Evolutionary conservation across 2,797 vertebrate species (phyloP), one percentile per base, ranked within the genome.

Genomic region (Phaenicophaeus curvirostris): DNA sequence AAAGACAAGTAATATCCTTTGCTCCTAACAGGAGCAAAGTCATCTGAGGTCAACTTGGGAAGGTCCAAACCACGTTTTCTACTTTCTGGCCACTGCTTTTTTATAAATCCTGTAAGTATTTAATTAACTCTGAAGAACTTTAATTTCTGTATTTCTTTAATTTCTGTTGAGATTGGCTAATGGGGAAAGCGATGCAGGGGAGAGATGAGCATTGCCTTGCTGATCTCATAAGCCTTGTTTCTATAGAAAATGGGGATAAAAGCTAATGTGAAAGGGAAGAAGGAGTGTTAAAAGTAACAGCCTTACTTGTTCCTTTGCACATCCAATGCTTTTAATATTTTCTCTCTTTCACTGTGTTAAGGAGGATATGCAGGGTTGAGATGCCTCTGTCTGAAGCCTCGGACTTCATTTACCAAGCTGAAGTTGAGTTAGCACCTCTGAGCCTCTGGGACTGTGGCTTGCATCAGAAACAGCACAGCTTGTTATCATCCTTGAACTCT

Each of bases 391-490:
- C 87, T 91, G 85, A 91, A 96, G 71, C 69, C 91, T 91, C 0
- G 3, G 80, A 69, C 87, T 95, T 93, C 66, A 71, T 91, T 93
- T 94, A 73, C 81, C 48, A 59, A 50, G 62, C 16, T 85, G 74
- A 82, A 90, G 95, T 88, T 91, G 93, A 95, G 80, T 84, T 93
- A 87, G 86, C 77, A 88, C 76, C 85, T 91, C 33, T 0, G 41
- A 85, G 88, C 71, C 94, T 93, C 84, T 74, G 90, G 77, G 88
- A 48, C 67, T 82, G 90, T 76, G 63, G 71, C 85, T 90, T 76
- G 83, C 91, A 95, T 90, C 80, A 95, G 86, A 90, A 86, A 76
- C 48, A 82, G 27, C 90, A 73, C 9, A 28, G 83, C 74, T 92
- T 1, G 3, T 85, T 87, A 81, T 31, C 33, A 33, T 88, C 81